Conservation (phyloP, 30 jellyfish, hydroid and myxozoan species). For the Cassiopea xamachana region DNA sequence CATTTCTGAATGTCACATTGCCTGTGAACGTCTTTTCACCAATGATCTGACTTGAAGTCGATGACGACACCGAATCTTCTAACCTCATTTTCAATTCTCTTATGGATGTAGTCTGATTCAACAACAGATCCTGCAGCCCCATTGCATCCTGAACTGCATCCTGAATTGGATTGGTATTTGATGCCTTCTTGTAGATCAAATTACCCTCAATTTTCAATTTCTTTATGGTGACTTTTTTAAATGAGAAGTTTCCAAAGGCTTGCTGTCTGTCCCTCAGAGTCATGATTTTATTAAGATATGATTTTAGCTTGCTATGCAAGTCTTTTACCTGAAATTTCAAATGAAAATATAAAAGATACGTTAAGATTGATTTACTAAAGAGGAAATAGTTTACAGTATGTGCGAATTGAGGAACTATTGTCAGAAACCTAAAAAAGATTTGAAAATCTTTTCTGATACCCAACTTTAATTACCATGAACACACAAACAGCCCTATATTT, state of each 20-base stretch:
- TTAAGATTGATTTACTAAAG: too few species aligned
- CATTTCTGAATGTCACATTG: slow-evolving; percentile 27
- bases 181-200: slow-evolving; percentile 28
- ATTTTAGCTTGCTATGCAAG: slow-evolving; percentile 23
- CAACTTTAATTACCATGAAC: too few species aligned
- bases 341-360: background rate
- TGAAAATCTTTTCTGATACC: too few species aligned
- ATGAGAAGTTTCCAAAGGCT: slow-evolving; percentile 24
- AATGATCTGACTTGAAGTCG: slow-evolving; percentile 19
- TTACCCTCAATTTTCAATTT: slow-evolving; percentile 30
- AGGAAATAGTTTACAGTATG: too few species aligned
- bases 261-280: slow-evolving; percentile 39
- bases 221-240: slow-evolving; percentile 24
- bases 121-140: slow-evolving; percentile 19
- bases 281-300: slow-evolving; percentile 39
- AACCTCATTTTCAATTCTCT: slow-evolving; percentile 43
- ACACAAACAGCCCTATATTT: too few species aligned
- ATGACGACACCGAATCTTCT: slow-evolving; percentile 54
- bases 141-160: slow-evolving; percentile 59
- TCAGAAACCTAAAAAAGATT: too few species aligned
- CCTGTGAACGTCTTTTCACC: slow-evolving; percentile 69
- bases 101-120: slow-evolving; percentile 15
- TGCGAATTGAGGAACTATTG: too few species aligned
- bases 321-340: slow-evolving; percentile 10
- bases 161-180: slow-evolving; percentile 56